phyloP scores from a whole-genome alignment of 2,797 vertebrate genomes.

The Clamator glandarius region DNA sequence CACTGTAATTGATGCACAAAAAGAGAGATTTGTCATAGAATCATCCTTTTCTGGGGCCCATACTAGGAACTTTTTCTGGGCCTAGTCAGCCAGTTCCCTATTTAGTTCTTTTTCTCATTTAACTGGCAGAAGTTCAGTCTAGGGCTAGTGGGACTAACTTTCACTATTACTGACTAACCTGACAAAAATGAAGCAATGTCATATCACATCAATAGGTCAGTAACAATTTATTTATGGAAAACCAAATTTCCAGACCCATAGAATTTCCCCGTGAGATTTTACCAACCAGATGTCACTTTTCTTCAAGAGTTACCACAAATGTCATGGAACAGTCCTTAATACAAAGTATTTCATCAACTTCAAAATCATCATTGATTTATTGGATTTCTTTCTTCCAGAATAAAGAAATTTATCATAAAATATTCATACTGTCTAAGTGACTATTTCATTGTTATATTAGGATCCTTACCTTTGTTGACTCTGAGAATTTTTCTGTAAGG shows the following conservation, averaged over 20 bases:
- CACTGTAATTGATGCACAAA: background rate
- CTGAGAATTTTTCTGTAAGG: background rate
- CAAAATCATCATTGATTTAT: constrained; percentile 16
- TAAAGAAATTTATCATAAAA: background rate
- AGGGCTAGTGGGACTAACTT: background rate
- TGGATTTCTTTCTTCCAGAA: background rate
- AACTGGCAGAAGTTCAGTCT: background rate
- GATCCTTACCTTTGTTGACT: background rate
- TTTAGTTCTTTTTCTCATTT: background rate
- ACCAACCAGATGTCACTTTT: background rate
- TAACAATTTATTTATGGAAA: constrained; percentile 34
- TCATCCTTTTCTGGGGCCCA: background rate
- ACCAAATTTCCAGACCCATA: background rate
- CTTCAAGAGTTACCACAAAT: background rate
- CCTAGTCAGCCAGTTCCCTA: background rate
- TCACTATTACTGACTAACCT: background rate
- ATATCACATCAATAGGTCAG: background rate
- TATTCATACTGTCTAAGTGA: background rate
- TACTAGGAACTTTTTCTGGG: background rate
- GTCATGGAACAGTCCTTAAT: background rate
- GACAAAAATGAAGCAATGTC: background rate
- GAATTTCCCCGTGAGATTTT: background rate
- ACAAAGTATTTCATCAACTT: constrained; percentile 17
- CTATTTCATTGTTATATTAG: background rate
- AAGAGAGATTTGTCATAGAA: background rate